Conservation (phyloP, 23 tunicate species). For the Halocynthia roretzi region DNA sequence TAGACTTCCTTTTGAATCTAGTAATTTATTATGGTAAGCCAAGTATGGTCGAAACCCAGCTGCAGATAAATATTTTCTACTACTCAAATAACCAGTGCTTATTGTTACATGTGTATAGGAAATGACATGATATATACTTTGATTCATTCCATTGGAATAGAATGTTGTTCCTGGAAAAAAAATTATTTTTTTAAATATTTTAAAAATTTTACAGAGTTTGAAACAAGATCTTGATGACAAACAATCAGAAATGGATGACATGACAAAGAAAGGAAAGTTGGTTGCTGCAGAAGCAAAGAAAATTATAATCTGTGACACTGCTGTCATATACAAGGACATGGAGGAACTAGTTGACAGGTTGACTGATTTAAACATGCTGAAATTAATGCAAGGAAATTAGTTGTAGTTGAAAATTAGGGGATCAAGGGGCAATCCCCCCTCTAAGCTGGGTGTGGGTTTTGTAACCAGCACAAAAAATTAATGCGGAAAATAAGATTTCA, state of each 20-base stretch:
- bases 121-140: not conserved
- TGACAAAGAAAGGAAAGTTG: slow-evolving; percentile 55
- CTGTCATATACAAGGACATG: slow-evolving; percentile 22
- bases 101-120: too few relatives aligned
- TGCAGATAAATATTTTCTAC: too few relatives aligned
- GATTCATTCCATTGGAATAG: not conserved
- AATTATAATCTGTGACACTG: slow-evolving; percentile 54
- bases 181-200: not conserved
- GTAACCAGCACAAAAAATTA: too few relatives aligned
- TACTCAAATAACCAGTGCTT: too few relatives aligned
- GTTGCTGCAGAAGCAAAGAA: slow-evolving; percentile 60
- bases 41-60: too few relatives aligned
- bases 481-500: too few relatives aligned
- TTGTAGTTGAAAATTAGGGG: not conserved
- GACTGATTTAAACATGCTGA: not conserved
- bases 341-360: slow-evolving; percentile 77
- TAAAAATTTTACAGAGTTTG: slow-evolving; percentile 22
- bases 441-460: too few relatives aligned
- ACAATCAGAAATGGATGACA: slow-evolving; percentile 79
- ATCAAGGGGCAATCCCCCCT: too few relatives aligned
- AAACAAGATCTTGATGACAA: slow-evolving; percentile 77
- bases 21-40: too few relatives aligned
- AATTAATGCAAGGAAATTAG: too few relatives aligned
- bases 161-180: too few relatives aligned
- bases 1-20: too few relatives aligned